These are phyloP conservation scores for Lasioglossum albipes DNA, from an alignment of 1,140 invertebrate species.

Conservation along the genomic window DNA sequence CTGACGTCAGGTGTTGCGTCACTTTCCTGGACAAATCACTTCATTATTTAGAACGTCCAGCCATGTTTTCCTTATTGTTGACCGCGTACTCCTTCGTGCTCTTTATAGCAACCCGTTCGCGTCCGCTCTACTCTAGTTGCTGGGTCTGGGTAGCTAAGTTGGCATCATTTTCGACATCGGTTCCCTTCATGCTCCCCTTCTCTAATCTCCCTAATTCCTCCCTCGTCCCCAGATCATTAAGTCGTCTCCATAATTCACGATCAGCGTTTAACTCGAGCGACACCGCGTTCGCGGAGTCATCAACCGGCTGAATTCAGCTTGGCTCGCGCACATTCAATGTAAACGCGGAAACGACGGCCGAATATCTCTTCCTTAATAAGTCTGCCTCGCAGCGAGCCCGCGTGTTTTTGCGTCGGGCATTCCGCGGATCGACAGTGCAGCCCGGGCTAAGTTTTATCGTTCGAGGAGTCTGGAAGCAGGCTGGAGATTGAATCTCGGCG, in stretches of 20 bases:
- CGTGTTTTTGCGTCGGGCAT: constrained; percentile 44
- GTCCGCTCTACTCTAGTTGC: too few relatives aligned
- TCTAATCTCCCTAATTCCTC: too few relatives aligned
- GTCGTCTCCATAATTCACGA: constrained; percentile 31
- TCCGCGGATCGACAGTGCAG: constrained; percentile 42
- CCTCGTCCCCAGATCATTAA: too few relatives aligned
- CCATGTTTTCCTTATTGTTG: too few relatives aligned
- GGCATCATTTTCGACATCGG: too few relatives aligned
- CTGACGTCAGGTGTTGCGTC: too few relatives aligned
- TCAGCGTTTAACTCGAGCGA: constrained; percentile 16
- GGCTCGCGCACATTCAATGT: constrained; percentile 5
- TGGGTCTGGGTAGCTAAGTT: too few relatives aligned
- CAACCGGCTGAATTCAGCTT: background rate
- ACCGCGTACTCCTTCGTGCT: too few relatives aligned
- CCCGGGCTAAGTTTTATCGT: constrained; percentile 52
- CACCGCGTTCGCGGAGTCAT: constrained; percentile 23
- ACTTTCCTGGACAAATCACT: too few relatives aligned
- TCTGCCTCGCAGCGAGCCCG: constrained; percentile 37
- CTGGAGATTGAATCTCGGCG: constrained; percentile 68
- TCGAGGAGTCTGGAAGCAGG: constrained; percentile 47
- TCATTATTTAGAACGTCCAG: too few relatives aligned
- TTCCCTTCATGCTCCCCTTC: too few relatives aligned
- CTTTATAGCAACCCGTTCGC: too few relatives aligned
- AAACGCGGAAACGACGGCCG: constrained; percentile 48
- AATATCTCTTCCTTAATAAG: constrained; percentile 55